Evolutionary conservation across 2,888 invertebrate genomes (phyloP), one percentile per base, ranked within the genome.

Genomic region (Eilema griseolum): DNA sequence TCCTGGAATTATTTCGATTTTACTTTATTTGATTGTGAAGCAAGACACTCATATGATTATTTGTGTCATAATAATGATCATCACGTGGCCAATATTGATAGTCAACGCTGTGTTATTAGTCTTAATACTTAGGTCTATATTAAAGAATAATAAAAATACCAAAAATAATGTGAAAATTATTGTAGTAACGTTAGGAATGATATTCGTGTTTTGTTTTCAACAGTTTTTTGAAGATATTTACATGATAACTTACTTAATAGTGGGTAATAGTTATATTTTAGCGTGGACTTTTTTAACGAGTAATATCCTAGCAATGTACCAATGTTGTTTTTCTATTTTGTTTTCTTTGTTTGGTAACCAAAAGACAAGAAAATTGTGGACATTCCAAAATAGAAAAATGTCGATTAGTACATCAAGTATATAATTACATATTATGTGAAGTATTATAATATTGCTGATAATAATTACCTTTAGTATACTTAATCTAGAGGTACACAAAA

Each of bases 331-430:
- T 56, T 89, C 94, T 0, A 90, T 91, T 62, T 73, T 87, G 12
- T 95, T 94, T 78, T 95, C 94, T 94, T 83, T 95, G 8, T 91
- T 93, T 70, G 94, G 92, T 0, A 95, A 94, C 72, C 82, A 84
- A 2, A 87, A 88, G 4, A 95, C 95, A 0, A 87, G 94, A 76
- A 83, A 85, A 41, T 70, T 92, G 67, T 95, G 94, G 94, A 83
- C 69, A 66, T 82, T 75, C 57, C 72, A 84, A 8, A 52, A n/a
- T n/a, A 52, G 52, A 8, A 52, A 52, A n/a, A n/a, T n/a, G n/a
- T 52, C 52, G 8, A n/a, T 52, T n/a, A 52, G n/a, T 52, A 52
- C 8, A 52, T n/a, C 52, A 52, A 52, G 52, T 52, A 52, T 52
- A 52, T 52, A 52, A 52, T 52, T n/a, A 16, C 16, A 3, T 46